Evolutionary conservation across 1,140 invertebrate species (phyloP), one percentile per base, ranked within the genome.

Genomic region (Nephila pilipes): DNA sequence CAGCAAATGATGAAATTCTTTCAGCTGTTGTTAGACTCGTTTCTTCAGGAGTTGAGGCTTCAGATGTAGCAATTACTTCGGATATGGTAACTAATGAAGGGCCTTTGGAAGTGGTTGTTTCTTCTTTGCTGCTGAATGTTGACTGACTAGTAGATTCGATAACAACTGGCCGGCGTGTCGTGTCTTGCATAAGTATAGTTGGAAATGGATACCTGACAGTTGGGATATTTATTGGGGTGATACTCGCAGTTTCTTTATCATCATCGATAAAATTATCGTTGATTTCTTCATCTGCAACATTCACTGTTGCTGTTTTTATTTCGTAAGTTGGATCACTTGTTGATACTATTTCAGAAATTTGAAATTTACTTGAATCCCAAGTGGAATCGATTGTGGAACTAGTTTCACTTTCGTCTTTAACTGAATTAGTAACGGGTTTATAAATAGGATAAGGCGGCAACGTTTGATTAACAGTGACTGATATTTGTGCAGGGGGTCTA

Each of bases 181-280:
- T 65, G 32, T 63, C 57, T 22, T 65, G 20, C 90, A 85, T 85
- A 29, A 83, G 57, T 85, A 92, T 75, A 3, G 90, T 92, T 25
- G 90, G 90, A 55, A 92, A 92, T 0, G 90, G 90, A 69, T 92
- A 92, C n/a, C 58, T 69, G n/a, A 88, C 20, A n/a, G 60, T 69
- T 8, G 60, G 60, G 22, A 32, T 55, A 54, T 57, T 83, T 55
- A 25, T 57, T 25, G 54, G 22, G 0, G 46, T 14, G 22, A 20
- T 22, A 22, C 0, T 25, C 3, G 14, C n/a, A 16, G 54, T 55
- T 54, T 83, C n/a, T 54, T 14, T n/a, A 22, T 25, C 12, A 29
- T 20, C 54, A 25, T 83, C 29, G 10, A 57, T 57, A 55, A 83
- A 55, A 55, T 83, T 57, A 54, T 83, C 25, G 10, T 55, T 83